Conservation (phyloP, 2,113 vertebrate genomes). For the Indicator indicator region DNA sequence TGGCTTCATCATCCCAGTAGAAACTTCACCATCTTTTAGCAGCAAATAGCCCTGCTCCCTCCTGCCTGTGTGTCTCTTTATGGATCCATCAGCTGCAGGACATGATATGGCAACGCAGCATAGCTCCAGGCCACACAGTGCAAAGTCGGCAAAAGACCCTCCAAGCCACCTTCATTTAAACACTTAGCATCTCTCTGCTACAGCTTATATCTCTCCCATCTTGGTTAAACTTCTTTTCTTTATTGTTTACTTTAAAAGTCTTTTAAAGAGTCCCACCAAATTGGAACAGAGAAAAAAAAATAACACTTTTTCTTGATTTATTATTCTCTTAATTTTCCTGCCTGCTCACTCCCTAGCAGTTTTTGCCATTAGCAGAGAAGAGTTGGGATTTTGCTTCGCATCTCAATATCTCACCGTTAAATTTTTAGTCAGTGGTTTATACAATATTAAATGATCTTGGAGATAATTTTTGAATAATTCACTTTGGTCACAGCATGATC, state of each 20-base stretch:
- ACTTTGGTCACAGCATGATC: background rate
- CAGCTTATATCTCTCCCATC: background rate
- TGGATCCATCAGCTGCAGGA: background rate
- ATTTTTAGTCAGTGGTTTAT: background rate
- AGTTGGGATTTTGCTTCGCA: background rate
- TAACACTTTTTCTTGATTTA: rapidly evolving
- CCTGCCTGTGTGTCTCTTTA: background rate
- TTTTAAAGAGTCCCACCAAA: background rate
- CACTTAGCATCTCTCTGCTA: background rate
- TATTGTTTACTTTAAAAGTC: background rate
- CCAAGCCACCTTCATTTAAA: background rate
- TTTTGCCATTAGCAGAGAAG: background rate
- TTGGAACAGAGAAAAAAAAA: background rate
- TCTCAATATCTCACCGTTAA: background rate
- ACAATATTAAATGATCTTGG: background rate
- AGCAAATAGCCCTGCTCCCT: background rate
- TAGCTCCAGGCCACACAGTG: rapidly evolving
- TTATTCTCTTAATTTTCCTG: background rate
- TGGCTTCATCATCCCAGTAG: background rate
- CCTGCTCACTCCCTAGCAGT: background rate
- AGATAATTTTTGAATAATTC: background rate
- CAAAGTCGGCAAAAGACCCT: background rate
- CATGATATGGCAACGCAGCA: rapidly evolving
- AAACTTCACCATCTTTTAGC: background rate
- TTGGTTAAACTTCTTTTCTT: background rate